phyloP scores from a whole-genome alignment of 1,140 invertebrate genomes.

The Trachymyrmex cornetzi region DNA sequence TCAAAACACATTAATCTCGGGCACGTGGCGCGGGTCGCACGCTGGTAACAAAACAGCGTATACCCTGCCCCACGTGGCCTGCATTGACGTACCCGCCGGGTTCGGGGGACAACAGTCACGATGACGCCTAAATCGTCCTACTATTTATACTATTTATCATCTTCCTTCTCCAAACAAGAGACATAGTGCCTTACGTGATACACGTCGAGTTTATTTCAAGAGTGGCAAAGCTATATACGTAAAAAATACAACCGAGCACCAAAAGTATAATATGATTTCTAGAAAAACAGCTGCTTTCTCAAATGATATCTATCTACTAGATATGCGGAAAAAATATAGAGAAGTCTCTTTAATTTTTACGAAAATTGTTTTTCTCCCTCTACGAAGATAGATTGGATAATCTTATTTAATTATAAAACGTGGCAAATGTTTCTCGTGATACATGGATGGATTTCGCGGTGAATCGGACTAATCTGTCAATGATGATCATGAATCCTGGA shows the following conservation, averaged over 20 bases:
- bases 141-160: constrained; percentile 70
- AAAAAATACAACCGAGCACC: neutral
- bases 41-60: constrained; percentile 79
- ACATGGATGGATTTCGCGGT: neutral
- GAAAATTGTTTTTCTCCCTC: neutral
- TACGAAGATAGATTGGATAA: too few species aligned
- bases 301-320: neutral
- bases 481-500: constrained; percentile 61
- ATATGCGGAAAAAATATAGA: neutral
- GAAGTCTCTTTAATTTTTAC: neutral
- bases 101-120: constrained; percentile 63
- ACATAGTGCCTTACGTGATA: constrained; percentile 6
- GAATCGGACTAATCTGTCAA: constrained; percentile 66
- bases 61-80: constrained; percentile 59
- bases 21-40: constrained; percentile 85
- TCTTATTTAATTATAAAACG: constrained; percentile 1
- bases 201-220: constrained; percentile 17
- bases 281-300: neutral
- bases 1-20: constrained; percentile 87
- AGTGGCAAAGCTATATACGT: neutral
- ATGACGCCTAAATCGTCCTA: constrained; percentile 58
- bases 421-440: neutral
- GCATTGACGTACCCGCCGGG: constrained; percentile 41
- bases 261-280: neutral
- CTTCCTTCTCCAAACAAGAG: constrained; percentile 8